A percentile compares a stretch with the other conserved stretches of the same genome.
phyloP scores from a whole-genome alignment of 1,140 invertebrate genomes.

The Stratiolaelaps scimitus region DNA sequence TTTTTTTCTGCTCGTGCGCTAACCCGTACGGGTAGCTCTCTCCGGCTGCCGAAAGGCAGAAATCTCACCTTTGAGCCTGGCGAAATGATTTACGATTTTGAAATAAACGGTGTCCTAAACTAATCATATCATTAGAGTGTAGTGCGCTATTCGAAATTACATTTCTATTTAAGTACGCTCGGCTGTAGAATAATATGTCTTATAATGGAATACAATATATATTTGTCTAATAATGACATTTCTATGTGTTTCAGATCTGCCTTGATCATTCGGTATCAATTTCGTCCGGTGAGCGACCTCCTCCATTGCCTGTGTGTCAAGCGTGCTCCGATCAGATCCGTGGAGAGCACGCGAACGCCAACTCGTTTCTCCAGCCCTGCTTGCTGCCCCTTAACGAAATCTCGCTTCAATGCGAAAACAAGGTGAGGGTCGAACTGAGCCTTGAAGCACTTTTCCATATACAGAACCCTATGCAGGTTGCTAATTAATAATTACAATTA shows the following conservation, averaged over 20 bases:
- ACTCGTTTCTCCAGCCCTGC: constrained; percentile 63
- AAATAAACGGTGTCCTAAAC: too few species aligned
- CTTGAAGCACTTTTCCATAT: too few species aligned
- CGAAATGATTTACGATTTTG: too few species aligned
- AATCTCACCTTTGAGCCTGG: too few species aligned
- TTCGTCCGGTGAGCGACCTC: constrained; percentile 63
- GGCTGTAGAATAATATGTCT: not conserved
- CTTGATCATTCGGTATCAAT: constrained; percentile 46
- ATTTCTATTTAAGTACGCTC: constrained; percentile 2
- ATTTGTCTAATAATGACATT: not conserved
- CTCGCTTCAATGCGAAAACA: constrained; percentile 89
- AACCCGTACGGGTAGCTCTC: too few species aligned
- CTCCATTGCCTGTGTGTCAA: constrained; percentile 87
- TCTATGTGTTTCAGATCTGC: constrained; percentile 41
- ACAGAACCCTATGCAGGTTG: too few species aligned
- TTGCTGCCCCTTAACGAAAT: constrained; percentile 86
- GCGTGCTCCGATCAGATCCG: constrained; percentile 86
- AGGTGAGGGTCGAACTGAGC: constrained; percentile 48
- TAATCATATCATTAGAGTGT: too few species aligned
- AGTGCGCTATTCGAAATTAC: too few species aligned
- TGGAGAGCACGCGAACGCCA: constrained; percentile 55
- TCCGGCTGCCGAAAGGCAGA: too few species aligned
- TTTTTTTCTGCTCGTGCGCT: too few species aligned
- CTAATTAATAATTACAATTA: too few species aligned
- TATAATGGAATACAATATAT: not conserved